Percentiles rank a stretch among this genome's conserved stretches.
These are phyloP conservation scores for Hemibagrus wyckioides DNA, from an alignment of 2,113 vertebrate genomes.

Conservation along the genomic window DNA sequence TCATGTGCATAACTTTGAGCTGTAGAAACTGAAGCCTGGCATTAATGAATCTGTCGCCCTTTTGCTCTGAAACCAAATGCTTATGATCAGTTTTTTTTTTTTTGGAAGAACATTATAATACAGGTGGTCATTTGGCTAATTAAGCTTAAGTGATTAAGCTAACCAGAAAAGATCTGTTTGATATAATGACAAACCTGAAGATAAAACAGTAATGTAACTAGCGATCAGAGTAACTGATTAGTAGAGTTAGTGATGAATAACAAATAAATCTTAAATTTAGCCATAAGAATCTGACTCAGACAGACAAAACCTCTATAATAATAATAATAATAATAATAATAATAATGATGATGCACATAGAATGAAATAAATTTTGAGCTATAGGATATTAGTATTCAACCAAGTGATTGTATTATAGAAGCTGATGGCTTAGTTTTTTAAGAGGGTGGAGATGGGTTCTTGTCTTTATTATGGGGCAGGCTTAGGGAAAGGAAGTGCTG, in stretches of 20 bases:
- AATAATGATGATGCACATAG: background rate
- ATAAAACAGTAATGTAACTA: background rate
- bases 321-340: background rate
- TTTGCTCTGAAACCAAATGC: background rate
- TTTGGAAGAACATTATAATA: background rate
- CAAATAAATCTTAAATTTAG: background rate
- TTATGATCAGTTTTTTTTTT: background rate
- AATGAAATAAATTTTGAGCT: background rate
- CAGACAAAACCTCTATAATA: background rate
- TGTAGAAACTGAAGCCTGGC: background rate
- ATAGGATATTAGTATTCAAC: background rate
- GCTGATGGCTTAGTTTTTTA: constrained; percentile 44
- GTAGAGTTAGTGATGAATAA: background rate
- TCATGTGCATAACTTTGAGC: background rate
- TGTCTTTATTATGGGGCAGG: constrained; percentile 57
- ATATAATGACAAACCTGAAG: background rate
- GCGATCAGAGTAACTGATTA: background rate
- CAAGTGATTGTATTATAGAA: background rate
- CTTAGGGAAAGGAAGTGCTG: constrained; percentile 78
- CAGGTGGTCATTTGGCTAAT: background rate
- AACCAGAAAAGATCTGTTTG: background rate
- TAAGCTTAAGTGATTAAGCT: background rate
- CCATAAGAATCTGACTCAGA: background rate
- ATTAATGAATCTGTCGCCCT: background rate
- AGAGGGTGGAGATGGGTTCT: constrained; percentile 47